phyloP scores from a whole-genome alignment of 2,888 invertebrate species.

The Hedychridium roseum region DNA sequence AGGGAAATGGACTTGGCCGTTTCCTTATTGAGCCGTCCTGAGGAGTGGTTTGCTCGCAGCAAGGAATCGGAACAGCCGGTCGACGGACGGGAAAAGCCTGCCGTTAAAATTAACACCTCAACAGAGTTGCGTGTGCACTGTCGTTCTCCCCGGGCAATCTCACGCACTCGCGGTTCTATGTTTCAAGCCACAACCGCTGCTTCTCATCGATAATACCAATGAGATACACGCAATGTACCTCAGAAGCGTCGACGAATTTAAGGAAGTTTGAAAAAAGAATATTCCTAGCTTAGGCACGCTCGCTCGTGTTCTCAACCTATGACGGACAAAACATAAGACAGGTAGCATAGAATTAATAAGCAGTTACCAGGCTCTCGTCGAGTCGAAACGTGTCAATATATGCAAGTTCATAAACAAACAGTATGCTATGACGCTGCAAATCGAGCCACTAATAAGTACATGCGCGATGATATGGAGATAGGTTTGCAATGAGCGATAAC shows the following conservation, averaged over 20 bases:
- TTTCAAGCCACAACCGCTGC: no score
- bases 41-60: constrained; percentile 14
- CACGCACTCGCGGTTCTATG: constrained; percentile 22
- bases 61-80: constrained; percentile 20
- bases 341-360: no score
- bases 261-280: no score
- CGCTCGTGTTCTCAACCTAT: no score
- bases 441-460: constrained; percentile 2
- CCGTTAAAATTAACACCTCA: constrained; percentile 40
- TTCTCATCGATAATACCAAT: no score
- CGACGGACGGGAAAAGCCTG: constrained; percentile 25
- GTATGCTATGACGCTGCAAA: constrained; percentile 6
- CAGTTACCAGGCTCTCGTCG: no score
- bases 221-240: no score
- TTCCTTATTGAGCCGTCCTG: constrained; percentile 26
- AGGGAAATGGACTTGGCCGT: not conserved
- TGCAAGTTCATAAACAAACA: not conserved
- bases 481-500: no score
- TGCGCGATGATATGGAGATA: constrained; percentile 4
- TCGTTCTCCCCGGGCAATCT: constrained; percentile 15
- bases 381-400: no score
- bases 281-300: no score
- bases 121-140: constrained; percentile 28
- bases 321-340: no score
- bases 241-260: no score